Evolutionary conservation across 1,140 invertebrate species (phyloP).

Genomic region (Teleopsis dalmanni): DNA sequence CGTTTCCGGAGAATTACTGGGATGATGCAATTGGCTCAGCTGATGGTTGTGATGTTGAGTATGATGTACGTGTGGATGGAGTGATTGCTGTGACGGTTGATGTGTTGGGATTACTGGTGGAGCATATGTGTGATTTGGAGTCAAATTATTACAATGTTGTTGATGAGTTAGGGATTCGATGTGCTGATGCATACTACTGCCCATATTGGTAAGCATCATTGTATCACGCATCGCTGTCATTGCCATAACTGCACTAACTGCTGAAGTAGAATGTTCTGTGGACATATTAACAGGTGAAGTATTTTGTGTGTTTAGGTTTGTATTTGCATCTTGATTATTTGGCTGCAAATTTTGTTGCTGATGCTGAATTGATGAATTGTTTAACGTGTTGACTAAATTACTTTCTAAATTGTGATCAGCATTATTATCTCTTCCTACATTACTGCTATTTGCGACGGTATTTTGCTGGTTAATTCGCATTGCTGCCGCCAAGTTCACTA

Average conservation of each 20-base stretch:
- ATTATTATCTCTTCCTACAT: constrained; percentile 14
- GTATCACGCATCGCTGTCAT: constrained; percentile 38
- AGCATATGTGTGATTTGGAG: constrained; percentile 43
- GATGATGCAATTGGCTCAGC: constrained; percentile 47
- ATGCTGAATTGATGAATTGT: constrained; percentile 31
- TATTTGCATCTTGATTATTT: constrained; percentile 12
- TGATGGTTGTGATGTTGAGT: constrained; percentile 25
- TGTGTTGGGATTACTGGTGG: background rate
- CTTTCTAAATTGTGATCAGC: background rate
- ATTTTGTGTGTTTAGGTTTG: no score
- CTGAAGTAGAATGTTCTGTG: background rate
- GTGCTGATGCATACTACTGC: constrained; percentile 23
- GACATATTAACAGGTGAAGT: no score
- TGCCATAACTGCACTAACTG: constrained; percentile 29
- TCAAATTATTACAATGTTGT: no score
- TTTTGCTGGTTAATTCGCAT: constrained; percentile 59
- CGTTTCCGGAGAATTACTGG: constrained; percentile 53
- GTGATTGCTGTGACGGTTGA: constrained; percentile 11
- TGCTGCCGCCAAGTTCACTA: constrained; percentile 69
- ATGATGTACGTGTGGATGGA: constrained; percentile 19
- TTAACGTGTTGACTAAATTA: constrained; percentile 2
- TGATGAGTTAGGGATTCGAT: constrained; percentile 51
- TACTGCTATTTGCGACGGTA: background rate
- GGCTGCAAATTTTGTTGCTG: constrained; percentile 52
- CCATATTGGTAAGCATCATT: constrained; percentile 20